Base-by-base conservation (phyloP, 2,888 invertebrate species). In the Orthosia incerta region DNA sequence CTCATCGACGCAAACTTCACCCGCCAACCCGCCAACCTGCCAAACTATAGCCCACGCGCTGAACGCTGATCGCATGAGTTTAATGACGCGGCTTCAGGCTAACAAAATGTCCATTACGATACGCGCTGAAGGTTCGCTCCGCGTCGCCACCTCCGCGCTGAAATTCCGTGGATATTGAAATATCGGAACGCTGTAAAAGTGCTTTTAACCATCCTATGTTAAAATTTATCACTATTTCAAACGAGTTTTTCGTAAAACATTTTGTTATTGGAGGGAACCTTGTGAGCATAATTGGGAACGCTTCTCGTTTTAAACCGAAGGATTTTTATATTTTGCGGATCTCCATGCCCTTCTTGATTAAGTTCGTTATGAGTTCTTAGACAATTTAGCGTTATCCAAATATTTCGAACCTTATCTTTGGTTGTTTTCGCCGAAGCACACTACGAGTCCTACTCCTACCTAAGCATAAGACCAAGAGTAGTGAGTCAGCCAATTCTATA, bases 1-100 rank as follows among this genome's bases (percentile, higher is more conserved):
- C 93, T 92, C 92, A 92, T 93, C 91, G 91, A 84, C 85, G 87
- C 91, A 87, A 91, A 92, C 90, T 93, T 92, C 89, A 88, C 79
- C 88, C 84, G 88, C 89, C 90, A 88, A 88, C 78, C 88, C 84
- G 88, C 89, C 90, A 88, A 91, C 91, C 93, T 92, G 94, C 93
- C 94, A 93, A 94, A 92, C 90, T 90, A 88, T 89, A 90, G 89
- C 88, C 89, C 88, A 88, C 87, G 84, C 88, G 85, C 88, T 88
- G 90, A 91, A 90, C 90, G 88, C 87, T 88, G 90, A 92, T 91
- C 90, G 88, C 87, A 83, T 80, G 85, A 90, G 84, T 89, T 91
- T 93, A 93, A 94, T 94, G 93, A 91, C 89, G 89, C 89, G 85
- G 79, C 82, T 81, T 82, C 78, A 70, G 72, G 70, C 74, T 80